Evolutionary conservation across 2,797 vertebrate genomes (phyloP), one percentile per base, ranked within the genome.

Genomic region (Propithecus deckenii): DNA sequence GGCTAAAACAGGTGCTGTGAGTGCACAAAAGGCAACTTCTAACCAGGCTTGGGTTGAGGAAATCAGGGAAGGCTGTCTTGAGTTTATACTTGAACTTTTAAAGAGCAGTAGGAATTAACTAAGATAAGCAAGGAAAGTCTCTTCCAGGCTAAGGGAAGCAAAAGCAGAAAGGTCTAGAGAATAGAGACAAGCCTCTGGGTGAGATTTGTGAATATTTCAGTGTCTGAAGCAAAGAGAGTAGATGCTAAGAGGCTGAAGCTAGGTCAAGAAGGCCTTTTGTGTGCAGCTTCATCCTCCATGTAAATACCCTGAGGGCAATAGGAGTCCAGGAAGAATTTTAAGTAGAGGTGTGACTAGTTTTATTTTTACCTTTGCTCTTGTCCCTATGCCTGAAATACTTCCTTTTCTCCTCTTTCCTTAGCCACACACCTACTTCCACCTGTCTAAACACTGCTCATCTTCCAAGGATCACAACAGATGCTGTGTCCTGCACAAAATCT

Each of bases 41-140:
- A 72, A 89, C 38, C 22, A 91, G 57, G 50, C 3, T 55, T 93
- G 72, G 46, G 46, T 4, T 86, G 32, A 30, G n/a, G 38, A 88
- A 5, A n/a, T 86, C 15, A 75, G 57, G 75, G 46, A 83, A 72
- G 59, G 61, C 5, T 61, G 32, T 17, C n/a, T 18, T 87, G 46
- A 88, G n/a, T 83, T 84, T 89, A 90, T 91, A 88, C 43, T 88
- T 28, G 46, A 95, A 94, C 20, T 94, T 78, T 78, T 80, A 57
- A 57, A 80, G 65, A 71, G 43, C 71, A 91, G 11, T 71, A 85
- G 75, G 48, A 94, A 76, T 87, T 50, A 87, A 89, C 74, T 83
- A 61, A 86, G 38, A 28, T 46, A 96, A 63, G 69, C 35, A 86
- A 89, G 52, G 61, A 46, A 91, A 91, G 59, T 93, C 23, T 88